Evolutionary conservation across 2,113 vertebrate genomes (phyloP).

Genomic region (Burhinus oedicnemus): DNA sequence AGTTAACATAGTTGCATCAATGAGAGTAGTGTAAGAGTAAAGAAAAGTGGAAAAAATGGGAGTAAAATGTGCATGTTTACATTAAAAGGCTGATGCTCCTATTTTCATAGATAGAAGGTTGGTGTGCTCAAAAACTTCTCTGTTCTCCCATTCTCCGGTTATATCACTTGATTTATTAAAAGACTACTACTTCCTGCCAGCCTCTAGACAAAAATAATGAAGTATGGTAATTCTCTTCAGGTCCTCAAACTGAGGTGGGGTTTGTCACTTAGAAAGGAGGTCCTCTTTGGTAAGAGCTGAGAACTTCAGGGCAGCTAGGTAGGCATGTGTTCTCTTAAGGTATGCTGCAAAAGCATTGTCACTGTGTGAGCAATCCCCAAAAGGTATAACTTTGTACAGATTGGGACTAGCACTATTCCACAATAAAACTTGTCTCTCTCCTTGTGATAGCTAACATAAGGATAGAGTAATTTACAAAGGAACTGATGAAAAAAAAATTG

Average conservation of each 20-base stretch:
- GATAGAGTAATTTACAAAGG: neutral
- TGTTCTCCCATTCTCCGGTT: neutral
- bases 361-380: neutral
- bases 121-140: neutral
- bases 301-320: neutral
- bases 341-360: neutral
- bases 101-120: neutral
- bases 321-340: neutral
- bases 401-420: too few species aligned
- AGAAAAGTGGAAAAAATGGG: too few species aligned
- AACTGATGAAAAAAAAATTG: neutral
- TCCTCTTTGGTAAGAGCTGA: neutral
- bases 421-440: neutral
- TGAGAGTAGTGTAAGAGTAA: too few species aligned
- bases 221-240: neutral
- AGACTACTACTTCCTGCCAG: neutral
- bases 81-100: neutral
- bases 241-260: neutral
- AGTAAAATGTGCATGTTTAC: neutral
- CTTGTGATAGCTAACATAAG: neutral
- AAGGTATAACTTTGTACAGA: neutral
- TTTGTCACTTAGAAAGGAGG: neutral
- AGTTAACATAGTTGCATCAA: too few species aligned
- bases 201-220: neutral
- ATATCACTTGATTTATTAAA: neutral